Base-by-base conservation (phyloP, 2,797 vertebrate species). In the Kryptopterus vitreolus region DNA sequence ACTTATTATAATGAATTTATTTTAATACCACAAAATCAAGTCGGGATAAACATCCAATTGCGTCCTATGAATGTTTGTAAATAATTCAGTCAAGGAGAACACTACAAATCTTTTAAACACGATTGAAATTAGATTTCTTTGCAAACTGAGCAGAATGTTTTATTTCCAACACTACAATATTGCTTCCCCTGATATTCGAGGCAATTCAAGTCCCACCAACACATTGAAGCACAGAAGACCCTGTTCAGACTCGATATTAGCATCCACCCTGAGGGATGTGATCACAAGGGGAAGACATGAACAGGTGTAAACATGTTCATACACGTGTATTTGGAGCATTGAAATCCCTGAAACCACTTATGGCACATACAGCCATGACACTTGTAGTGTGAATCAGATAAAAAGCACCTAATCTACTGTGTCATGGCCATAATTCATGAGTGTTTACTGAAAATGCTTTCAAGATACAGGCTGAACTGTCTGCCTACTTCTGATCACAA, bases 1-100 rank as follows among this genome's bases (percentile, higher is more conserved):
- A 58, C 63, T 85, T 84, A 46, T 86, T 85, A 84, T 82, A 86
- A 87, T 83, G 84, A 81, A 81, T 93, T 92, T 90, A 91, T 93
- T 92, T 85, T 86, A 87, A 84, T 83, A 85, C 81, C 88, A 87
- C 84, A 90, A 89, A 88, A 55, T 78, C 77, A 74, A 87, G 76
- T 87, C 88, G 78, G 87, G 83, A 90, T 80, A 88, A 84, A 88
- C 90, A 86, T 71, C 35, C 79, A 75, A 80, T 81, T 80, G 31
- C 2, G 29, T 75, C 76, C 55, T 31, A 80, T 70, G 75, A 83
- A 70, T 59, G 74, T 26, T 55, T 59, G 74, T 81, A 81, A 80
- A 83, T 77, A 61, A 82, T 85, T 75, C 62, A 79, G 57, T 87
- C 81, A 77, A 81, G 81, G 79, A 85, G 80, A 85, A 75, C 78